These are phyloP conservation scores for Thymelicus sylvestris DNA, from an alignment of 2,888 invertebrate genomes.

Conservation along the genomic window DNA sequence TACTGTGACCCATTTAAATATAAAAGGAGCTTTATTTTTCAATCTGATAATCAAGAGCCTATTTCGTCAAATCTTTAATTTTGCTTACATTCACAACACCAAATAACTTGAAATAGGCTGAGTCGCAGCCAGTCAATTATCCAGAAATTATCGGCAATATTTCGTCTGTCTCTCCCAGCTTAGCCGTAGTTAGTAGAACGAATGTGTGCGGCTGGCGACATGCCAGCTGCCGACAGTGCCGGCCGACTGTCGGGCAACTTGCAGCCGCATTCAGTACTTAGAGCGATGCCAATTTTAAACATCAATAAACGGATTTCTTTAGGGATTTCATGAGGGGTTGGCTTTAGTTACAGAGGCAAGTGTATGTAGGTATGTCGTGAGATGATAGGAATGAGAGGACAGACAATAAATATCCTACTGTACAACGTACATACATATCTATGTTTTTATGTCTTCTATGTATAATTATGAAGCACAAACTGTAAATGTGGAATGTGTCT, in stretches of 20 bases:
- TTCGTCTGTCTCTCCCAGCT: slow-evolving; percentile 9
- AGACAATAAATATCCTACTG: too few species aligned
- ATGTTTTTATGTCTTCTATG: too few species aligned
- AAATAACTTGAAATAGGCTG: not conserved
- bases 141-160: slow-evolving; percentile 17
- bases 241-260: slow-evolving; percentile 2
- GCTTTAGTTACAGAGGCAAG: too few species aligned
- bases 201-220: not conserved
- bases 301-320: slow-evolving; percentile 18
- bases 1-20: too few species aligned
- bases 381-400: too few species aligned
- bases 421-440: too few species aligned
- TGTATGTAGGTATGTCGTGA: too few species aligned
- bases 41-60: too few species aligned
- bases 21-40: too few species aligned
- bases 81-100: not conserved
- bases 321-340: too few species aligned
- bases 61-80: not conserved
- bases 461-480: too few species aligned
- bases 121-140: slow-evolving; percentile 9
- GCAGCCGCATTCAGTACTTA: not conserved
- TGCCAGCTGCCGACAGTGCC: not conserved
- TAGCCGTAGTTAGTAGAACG: not conserved
- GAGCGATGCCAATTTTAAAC: slow-evolving; percentile 16
- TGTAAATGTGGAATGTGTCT: too few species aligned